Evolutionary conservation across 2,888 invertebrate species (phyloP).

Genomic region (Xestia xanthographa): DNA sequence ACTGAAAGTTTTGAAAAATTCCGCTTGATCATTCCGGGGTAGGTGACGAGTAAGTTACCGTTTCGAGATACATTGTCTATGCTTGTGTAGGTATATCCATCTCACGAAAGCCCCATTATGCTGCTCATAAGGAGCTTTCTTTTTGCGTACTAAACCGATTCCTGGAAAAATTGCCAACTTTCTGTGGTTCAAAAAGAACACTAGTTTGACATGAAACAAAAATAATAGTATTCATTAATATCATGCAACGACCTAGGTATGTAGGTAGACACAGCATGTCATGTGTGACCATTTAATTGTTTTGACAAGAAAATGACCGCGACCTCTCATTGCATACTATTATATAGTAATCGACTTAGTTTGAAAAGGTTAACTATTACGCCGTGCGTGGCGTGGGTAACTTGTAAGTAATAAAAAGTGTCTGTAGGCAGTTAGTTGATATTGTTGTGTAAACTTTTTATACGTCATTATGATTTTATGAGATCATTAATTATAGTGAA

Average conservation of each 20-base stretch:
- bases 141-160: background rate
- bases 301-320: conserved; percentile 68
- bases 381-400: conserved; percentile 3
- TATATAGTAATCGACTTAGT: conserved; percentile 64
- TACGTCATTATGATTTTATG: conserved; percentile 18
- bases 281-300: conserved; percentile 41
- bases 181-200: background rate
- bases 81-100: background rate
- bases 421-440: conserved; percentile 7
- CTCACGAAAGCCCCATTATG: background rate
- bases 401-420: conserved; percentile 18
- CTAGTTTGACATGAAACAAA: background rate
- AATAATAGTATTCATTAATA: background rate
- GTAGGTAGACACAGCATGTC: conserved; percentile 14
- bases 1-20: background rate
- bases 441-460: conserved; percentile 47
- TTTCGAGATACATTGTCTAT: background rate
- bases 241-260: background rate
- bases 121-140: too few species aligned
- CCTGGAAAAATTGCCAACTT: background rate
- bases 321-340: conserved; percentile 53
- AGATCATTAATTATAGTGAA: conserved; percentile 3
- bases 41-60: too few species aligned
- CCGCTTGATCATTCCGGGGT: background rate
- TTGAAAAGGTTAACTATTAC: conserved; percentile 65